These are phyloP conservation scores for Drosophila kepulauana DNA, from an alignment of 1,140 invertebrate species.

Conservation along the genomic window DNA sequence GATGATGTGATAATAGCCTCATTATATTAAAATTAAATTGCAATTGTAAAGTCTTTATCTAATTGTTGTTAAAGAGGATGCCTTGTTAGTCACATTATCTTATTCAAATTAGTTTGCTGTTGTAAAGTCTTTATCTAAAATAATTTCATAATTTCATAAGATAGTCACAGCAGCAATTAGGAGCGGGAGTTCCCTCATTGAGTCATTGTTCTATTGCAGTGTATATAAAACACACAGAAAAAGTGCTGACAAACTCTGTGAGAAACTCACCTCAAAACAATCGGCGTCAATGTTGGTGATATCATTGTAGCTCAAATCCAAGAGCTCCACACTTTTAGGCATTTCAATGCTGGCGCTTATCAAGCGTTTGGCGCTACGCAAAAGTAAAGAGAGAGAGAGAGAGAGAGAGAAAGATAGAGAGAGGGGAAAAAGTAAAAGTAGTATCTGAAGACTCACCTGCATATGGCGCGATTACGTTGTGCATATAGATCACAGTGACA, in stretches of 20 bases:
- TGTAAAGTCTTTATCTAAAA: too few species aligned
- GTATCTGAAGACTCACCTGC: constrained; percentile 63
- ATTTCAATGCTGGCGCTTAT: constrained; percentile 79
- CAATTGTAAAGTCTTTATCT: too few species aligned
- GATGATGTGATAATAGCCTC: too few species aligned
- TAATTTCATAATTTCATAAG: too few species aligned
- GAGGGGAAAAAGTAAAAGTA: constrained; percentile 27
- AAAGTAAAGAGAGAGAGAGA: constrained; percentile 13
- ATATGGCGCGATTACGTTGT: constrained; percentile 76
- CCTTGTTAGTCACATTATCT: background rate
- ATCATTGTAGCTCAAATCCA: constrained; percentile 82
- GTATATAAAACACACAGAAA: background rate
- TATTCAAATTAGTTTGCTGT: too few species aligned
- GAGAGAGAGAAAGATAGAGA: background rate
- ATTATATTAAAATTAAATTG: too few species aligned
- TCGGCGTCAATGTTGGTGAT: constrained; percentile 77
- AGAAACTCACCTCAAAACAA: constrained; percentile 69
- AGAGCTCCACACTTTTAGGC: constrained; percentile 71
- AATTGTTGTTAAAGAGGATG: too few species aligned
- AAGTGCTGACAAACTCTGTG: background rate
- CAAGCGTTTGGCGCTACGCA: constrained; percentile 68
- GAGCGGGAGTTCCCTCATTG: background rate
- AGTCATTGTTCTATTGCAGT: constrained; percentile 4
- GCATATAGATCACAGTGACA: constrained; percentile 73
- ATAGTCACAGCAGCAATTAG: too few species aligned